Evolutionary conservation across 1,140 invertebrate species (phyloP).

Genomic region (Cydia splendana): DNA sequence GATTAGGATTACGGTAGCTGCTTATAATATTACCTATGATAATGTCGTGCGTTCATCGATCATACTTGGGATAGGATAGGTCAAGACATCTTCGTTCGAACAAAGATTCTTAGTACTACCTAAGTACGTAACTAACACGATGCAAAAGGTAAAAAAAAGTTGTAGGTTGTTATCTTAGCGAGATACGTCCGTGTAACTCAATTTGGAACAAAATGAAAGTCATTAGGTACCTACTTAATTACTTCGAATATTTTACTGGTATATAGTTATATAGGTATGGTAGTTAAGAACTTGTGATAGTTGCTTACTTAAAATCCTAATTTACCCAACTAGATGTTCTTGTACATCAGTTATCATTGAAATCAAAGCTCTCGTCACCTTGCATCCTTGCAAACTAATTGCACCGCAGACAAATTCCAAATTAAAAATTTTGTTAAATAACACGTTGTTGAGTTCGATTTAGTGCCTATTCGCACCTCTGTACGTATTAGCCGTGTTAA

Average conservation of each 20-base stretch:
- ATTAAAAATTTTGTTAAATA: not conserved
- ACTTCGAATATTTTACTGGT: too few relatives aligned
- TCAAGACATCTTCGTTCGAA: not conserved
- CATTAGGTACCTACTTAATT: too few relatives aligned
- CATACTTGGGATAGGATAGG: not conserved
- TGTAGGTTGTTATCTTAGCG: too few relatives aligned
- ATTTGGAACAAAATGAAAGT: too few relatives aligned
- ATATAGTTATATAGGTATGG: too few relatives aligned
- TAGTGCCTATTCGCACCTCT: conserved; percentile 15
- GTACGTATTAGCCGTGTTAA: conserved; percentile 32
- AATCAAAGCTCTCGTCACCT: not conserved
- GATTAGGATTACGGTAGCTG: conserved; percentile 25
- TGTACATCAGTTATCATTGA: too few relatives aligned
- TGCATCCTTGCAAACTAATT: not conserved
- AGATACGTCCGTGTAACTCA: too few relatives aligned
- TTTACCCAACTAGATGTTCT: not conserved
- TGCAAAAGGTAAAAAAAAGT: too few relatives aligned
- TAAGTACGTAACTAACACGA: too few relatives aligned
- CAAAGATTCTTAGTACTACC: not conserved
- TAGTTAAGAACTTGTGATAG: too few relatives aligned
- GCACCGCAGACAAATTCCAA: not conserved
- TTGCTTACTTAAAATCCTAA: not conserved
- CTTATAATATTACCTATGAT: conserved; percentile 29
- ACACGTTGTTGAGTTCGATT: conserved; percentile 18
- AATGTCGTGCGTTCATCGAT: not conserved